Conservation (phyloP, 1,140 invertebrate genomes). For the Sycophaga agraensis region DNA sequence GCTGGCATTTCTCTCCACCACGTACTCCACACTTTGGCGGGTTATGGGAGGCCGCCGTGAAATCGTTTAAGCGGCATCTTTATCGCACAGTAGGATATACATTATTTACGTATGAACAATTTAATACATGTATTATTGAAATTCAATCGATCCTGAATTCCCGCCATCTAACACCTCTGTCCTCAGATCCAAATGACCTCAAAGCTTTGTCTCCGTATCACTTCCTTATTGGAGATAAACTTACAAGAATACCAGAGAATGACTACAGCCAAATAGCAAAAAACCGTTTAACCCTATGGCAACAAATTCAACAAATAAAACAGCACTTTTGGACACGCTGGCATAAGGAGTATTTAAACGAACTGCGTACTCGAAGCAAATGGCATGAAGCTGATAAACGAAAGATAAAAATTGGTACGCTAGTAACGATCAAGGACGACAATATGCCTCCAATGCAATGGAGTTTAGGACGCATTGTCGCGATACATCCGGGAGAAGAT, state of each 20-base stretch:
- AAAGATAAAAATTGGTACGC: slow-evolving; percentile 34
- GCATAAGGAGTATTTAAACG: too few relatives aligned
- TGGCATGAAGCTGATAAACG: too few relatives aligned
- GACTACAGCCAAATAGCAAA: slow-evolving; percentile 18
- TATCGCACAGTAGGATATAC: neutral
- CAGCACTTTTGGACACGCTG: slow-evolving; percentile 41
- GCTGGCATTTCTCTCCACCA: neutral
- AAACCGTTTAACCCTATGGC: slow-evolving; percentile 24
- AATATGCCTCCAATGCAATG: slow-evolving; percentile 44
- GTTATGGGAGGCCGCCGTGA: neutral
- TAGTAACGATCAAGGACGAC: slow-evolving; percentile 47
- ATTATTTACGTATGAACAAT: slow-evolving; percentile 32
- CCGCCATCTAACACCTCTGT: slow-evolving; percentile 32
- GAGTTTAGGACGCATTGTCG: slow-evolving; percentile 41
- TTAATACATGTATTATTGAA: slow-evolving; percentile 25
- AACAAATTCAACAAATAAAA: slow-evolving; percentile 33
- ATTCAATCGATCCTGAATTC: too few relatives aligned
- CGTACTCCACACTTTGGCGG: neutral
- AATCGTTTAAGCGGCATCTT: too few relatives aligned
- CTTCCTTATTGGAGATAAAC: slow-evolving; percentile 3
- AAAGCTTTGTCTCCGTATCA: neutral
- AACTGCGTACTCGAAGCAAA: too few relatives aligned
- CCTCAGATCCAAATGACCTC: slow-evolving; percentile 33
- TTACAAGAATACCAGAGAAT: too few relatives aligned
- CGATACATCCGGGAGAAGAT: slow-evolving; percentile 18